phyloP scores from a whole-genome alignment of 2,888 invertebrate species.

The Anthoptus insignis region DNA sequence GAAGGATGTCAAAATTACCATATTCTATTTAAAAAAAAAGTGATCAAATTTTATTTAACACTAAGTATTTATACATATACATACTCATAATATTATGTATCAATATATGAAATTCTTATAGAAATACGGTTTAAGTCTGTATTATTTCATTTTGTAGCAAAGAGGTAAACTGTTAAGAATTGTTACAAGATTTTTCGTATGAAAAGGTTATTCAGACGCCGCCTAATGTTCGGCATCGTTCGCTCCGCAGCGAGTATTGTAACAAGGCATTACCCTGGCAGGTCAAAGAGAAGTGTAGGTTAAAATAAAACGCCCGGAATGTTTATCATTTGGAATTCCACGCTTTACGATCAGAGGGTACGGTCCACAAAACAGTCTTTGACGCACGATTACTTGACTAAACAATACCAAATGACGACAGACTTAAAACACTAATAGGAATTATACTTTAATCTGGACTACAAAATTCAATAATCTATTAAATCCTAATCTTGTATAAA shows the following conservation, averaged over 20 bases:
- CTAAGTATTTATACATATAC: no score
- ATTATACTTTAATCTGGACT: background rate
- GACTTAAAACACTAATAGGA: background rate
- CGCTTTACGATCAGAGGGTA: slow-evolving; percentile 62
- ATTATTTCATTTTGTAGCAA: no score
- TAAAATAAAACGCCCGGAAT: slow-evolving; percentile 69
- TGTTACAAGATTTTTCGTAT: no score
- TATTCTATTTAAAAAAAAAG: no score
- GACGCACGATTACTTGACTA: slow-evolving; percentile 15
- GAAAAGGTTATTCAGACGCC: no score
- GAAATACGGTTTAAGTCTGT: no score
- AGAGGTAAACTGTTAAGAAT: no score
- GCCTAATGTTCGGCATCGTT: background rate
- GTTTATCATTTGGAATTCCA: slow-evolving; percentile 67
- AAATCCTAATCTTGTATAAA: no score
- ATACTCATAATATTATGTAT: no score
- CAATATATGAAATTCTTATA: no score
- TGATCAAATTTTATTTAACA: no score
- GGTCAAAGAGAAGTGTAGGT: slow-evolving; percentile 61
- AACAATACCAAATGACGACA: slow-evolving; percentile 2
- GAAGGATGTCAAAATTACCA: no score
- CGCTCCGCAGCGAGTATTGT: background rate
- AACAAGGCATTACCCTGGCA: slow-evolving; percentile 1
- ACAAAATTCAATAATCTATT: background rate
- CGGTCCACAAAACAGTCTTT: slow-evolving; percentile 40